Percentiles rank a stretch among this genome's conserved stretches.
Conservation (phyloP, 2,888 invertebrate species). For the Tuta absoluta region DNA sequence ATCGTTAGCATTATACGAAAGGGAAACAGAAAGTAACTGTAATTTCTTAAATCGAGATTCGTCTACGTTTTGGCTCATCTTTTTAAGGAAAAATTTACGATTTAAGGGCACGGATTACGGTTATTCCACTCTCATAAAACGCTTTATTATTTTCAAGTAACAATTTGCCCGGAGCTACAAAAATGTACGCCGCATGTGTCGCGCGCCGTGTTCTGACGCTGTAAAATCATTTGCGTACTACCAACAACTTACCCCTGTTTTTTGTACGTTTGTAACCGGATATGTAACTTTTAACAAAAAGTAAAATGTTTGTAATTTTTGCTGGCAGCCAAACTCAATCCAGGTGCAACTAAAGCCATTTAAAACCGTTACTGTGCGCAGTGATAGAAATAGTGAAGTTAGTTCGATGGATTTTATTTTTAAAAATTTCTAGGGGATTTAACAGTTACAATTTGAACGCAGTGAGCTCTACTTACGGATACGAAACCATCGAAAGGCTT, state of each 20-base stretch:
- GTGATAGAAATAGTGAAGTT: slow-evolving; percentile 15
- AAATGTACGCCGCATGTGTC: slow-evolving; percentile 23
- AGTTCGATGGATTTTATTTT: slow-evolving; percentile 1
- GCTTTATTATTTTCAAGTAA: slow-evolving; percentile 27
- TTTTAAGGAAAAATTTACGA: slow-evolving; percentile 25
- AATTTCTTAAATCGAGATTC: slow-evolving; percentile 25
- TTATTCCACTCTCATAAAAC: slow-evolving; percentile 26
- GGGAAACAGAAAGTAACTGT: slow-evolving; percentile 37
- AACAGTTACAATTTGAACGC: not conserved
- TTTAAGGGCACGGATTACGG: slow-evolving; percentile 27
- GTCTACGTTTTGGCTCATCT: slow-evolving; percentile 21
- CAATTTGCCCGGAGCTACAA: slow-evolving; percentile 25
- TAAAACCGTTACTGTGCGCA: slow-evolving; percentile 16
- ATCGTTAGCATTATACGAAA: slow-evolving; percentile 54
- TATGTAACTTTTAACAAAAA: slow-evolving; percentile 21
- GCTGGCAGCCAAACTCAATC: slow-evolving; percentile 19
- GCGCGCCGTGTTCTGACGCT: slow-evolving; percentile 22
- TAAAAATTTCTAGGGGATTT: not conserved
- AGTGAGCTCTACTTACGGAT: slow-evolving; percentile 1
- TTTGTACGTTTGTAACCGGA: slow-evolving; percentile 24
- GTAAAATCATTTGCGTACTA: slow-evolving; percentile 25
- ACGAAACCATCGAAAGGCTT: slow-evolving; percentile 4
- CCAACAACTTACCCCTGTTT: slow-evolving; percentile 21
- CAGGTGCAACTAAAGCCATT: slow-evolving; percentile 20
- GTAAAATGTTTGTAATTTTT: slow-evolving; percentile 17